Conservation (phyloP, 1,140 invertebrate species). For the Drosophila bocki region DNA sequence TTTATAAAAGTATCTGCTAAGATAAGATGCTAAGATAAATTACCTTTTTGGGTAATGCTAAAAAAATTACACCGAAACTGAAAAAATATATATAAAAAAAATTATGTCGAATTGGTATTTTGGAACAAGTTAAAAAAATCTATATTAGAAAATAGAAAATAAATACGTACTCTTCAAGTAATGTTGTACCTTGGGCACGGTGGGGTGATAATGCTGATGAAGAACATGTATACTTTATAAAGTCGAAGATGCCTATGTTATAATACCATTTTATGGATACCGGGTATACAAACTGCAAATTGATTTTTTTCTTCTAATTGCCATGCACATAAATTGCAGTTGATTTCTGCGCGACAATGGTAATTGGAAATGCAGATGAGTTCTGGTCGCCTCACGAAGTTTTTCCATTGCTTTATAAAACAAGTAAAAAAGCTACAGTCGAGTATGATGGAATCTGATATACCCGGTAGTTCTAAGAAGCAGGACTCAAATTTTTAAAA, state of each 20-base stretch:
- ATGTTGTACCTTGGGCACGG: not conserved
- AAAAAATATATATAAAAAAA: no score
- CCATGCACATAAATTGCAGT: conserved; percentile 76
- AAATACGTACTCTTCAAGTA: not conserved
- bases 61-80: no score
- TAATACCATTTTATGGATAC: not conserved
- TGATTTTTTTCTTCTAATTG: conserved; percentile 66
- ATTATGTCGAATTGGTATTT: no score
- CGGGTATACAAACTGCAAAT: conserved; percentile 22
- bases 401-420: conserved; percentile 47
- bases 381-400: conserved; percentile 52
- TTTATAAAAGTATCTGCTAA: no score
- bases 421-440: not conserved
- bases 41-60: no score
- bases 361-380: conserved; percentile 81
- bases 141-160: no score
- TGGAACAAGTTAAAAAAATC: no score
- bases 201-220: not conserved
- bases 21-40: no score
- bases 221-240: not conserved
- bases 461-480: not conserved
- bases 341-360: conserved; percentile 43
- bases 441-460: not conserved
- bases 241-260: not conserved
- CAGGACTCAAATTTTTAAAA: not conserved